Evolutionary conservation across 2,113 vertebrate genomes (phyloP).

Genomic region (Rhineura floridana): DNA sequence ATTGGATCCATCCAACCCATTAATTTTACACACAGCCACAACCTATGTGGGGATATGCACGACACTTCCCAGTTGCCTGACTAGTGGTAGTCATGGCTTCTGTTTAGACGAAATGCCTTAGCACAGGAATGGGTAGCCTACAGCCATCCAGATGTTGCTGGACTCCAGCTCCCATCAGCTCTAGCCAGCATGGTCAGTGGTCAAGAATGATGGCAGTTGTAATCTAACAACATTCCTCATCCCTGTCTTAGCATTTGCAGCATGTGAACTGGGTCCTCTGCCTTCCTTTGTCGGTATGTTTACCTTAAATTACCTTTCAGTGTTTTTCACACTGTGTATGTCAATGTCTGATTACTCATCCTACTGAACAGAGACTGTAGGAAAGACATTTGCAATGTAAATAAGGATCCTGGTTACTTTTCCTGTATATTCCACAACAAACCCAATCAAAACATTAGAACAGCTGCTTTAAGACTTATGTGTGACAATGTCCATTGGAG

Average conservation of each 20-base stretch:
- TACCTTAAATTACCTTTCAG: not conserved
- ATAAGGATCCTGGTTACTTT: too few species aligned
- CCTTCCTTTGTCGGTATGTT: not conserved
- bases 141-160: too few species aligned
- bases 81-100: not conserved
- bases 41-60: not conserved
- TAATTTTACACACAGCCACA: not conserved
- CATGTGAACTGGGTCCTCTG: not conserved
- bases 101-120: not conserved
- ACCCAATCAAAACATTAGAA: not conserved
- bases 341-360: not conserved
- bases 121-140: too few species aligned
- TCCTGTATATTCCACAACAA: not conserved
- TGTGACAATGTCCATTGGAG: too few species aligned
- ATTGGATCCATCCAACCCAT: not conserved
- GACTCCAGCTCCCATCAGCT: too few species aligned
- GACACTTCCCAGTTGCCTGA: not conserved
- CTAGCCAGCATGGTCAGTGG: too few species aligned
- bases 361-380: not conserved
- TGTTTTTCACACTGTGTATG: not conserved
- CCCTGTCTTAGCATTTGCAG: not conserved
- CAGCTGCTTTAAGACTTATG: not conserved
- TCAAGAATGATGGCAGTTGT: too few species aligned
- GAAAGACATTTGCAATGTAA: not conserved
- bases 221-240: too few species aligned